These are phyloP conservation scores for Loxodonta africana DNA, from an alignment of 2,113 vertebrate species.

Conservation along the genomic window DNA sequence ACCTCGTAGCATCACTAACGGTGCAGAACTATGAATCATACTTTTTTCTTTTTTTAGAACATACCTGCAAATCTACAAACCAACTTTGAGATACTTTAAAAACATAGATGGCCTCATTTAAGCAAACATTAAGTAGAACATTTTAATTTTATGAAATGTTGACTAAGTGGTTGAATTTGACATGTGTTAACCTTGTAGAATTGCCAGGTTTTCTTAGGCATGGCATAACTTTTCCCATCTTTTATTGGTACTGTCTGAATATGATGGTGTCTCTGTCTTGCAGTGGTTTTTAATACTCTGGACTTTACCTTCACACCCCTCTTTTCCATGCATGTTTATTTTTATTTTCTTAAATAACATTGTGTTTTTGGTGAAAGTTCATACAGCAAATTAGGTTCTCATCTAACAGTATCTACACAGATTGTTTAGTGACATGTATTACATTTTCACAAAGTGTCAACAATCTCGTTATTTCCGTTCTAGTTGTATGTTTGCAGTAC, in stretches of 20 bases:
- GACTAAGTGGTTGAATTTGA: not conserved
- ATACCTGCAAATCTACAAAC: not conserved
- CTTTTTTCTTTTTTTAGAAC: not conserved
- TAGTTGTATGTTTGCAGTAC: too few species aligned
- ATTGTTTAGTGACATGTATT: too few species aligned
- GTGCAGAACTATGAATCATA: not conserved
- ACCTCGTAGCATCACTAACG: not conserved
- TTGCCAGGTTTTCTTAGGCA: not conserved
- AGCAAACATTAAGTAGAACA: not conserved
- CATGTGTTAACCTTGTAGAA: not conserved
- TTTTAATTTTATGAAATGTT: not conserved
- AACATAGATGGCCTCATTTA: not conserved
- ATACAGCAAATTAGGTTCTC: too few species aligned
- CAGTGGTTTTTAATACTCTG: not conserved
- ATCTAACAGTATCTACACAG: too few species aligned
- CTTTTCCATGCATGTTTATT: not conserved
- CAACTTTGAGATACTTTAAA: not conserved
- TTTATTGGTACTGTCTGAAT: not conserved
- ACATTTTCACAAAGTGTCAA: too few species aligned
- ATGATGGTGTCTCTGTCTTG: not conserved
- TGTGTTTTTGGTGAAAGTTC: too few species aligned
- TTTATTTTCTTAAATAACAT: too few species aligned
- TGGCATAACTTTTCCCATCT: not conserved
- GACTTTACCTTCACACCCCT: not conserved
- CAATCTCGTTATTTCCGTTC: too few species aligned